Percentiles rank a stretch among this genome's conserved stretches.
These are phyloP conservation scores for Drosophila athabasca DNA, from an alignment of 1,140 invertebrate species.

Conservation along the genomic window DNA sequence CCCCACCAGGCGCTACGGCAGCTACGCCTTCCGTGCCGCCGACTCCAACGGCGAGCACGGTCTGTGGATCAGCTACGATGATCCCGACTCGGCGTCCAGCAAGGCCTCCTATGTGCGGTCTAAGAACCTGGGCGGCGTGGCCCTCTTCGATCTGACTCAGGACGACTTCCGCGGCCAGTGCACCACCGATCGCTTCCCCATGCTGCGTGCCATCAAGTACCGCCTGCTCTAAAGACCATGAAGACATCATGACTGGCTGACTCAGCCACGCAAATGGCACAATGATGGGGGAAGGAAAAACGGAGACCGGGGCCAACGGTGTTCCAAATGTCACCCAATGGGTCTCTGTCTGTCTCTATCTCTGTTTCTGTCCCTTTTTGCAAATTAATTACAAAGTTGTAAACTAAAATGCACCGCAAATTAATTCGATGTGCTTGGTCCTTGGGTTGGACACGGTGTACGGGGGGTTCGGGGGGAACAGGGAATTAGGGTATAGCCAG, in stretches of 20 bases:
- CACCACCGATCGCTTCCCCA: conserved; percentile 90
- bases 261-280: conserved; percentile 35
- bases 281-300: not conserved
- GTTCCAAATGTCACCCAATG: conserved; percentile 46
- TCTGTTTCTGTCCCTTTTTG: conserved; percentile 52
- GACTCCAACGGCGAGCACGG: conserved; percentile 88
- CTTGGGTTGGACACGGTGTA: too few species aligned
- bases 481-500: not conserved
- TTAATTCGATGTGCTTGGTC: conserved; percentile 62
- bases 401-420: conserved; percentile 74
- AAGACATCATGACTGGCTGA: conserved; percentile 18
- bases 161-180: conserved; percentile 94
- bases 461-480: not conserved
- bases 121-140: conserved; percentile 91
- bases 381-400: conserved; percentile 82
- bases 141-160: conserved; percentile 91
- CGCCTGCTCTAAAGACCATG: conserved; percentile 83
- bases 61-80: conserved; percentile 96
- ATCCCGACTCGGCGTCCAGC: conserved; percentile 91
- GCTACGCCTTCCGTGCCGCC: conserved; percentile 89
- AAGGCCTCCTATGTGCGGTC: conserved; percentile 90
- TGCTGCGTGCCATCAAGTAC: conserved; percentile 87
- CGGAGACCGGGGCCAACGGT: not conserved
- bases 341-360: conserved; percentile 10
- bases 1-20: conserved; percentile 89